Evolutionary conservation across 2,888 invertebrate genomes (phyloP).

Genomic region (Andricus curvator): DNA sequence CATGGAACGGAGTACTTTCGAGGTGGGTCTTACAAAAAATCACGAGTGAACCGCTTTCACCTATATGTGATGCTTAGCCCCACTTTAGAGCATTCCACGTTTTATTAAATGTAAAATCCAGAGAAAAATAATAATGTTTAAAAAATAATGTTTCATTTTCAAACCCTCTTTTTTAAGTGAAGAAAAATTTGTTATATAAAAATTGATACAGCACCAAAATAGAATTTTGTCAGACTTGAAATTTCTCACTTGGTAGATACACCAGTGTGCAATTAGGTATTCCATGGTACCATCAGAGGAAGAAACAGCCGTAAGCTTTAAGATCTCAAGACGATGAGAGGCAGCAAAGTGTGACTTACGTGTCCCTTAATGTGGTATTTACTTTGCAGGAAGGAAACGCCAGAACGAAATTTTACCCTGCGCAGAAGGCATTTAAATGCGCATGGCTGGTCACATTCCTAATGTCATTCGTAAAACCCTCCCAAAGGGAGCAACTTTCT

Average conservation of each 20-base stretch:
- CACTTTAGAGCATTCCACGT: too few species aligned
- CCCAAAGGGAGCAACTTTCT: background rate
- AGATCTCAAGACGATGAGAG: slow-evolving; percentile 6
- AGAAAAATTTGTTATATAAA: background rate
- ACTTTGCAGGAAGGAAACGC: background rate
- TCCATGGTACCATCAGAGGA: background rate
- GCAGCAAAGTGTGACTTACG: background rate
- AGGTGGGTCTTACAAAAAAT: too few species aligned
- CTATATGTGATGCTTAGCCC: too few species aligned
- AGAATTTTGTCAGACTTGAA: background rate
- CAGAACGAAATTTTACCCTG: background rate
- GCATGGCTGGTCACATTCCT: slow-evolving; percentile 2
- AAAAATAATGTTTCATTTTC: background rate
- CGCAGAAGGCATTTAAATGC: background rate
- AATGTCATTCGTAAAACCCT: background rate
- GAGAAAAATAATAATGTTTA: too few species aligned
- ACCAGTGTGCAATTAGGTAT: background rate
- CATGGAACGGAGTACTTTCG: too few species aligned
- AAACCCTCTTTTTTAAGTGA: background rate
- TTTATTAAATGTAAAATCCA: background rate
- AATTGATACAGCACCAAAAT: background rate
- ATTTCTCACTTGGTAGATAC: background rate
- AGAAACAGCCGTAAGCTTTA: background rate
- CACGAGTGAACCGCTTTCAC: too few species aligned
- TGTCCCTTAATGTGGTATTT: background rate